These are phyloP conservation scores for Drosophila neotestacea DNA, from an alignment of 2,888 invertebrate species.

Conservation along the genomic window DNA sequence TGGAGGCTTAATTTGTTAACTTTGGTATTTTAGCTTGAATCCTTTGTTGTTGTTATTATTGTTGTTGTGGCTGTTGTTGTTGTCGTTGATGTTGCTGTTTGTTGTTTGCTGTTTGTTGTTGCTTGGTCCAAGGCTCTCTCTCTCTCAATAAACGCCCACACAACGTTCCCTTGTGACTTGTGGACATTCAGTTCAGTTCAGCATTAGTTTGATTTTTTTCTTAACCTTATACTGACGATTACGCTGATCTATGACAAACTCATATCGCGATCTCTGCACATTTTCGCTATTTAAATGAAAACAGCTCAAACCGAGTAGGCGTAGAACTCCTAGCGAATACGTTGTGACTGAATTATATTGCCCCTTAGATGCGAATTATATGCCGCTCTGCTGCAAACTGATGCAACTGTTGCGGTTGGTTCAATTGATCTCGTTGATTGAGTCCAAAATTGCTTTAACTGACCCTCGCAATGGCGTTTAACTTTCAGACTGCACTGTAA, in stretches of 20 bases:
- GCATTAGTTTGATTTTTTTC: conserved; percentile 84
- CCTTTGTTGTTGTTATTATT: conserved; percentile 19
- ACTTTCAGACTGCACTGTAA: neutral
- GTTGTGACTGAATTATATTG: conserved; percentile 84
- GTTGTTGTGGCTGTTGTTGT: conserved; percentile 12
- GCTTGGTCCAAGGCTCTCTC: conserved; percentile 54
- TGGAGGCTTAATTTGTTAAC: conserved; percentile 69
- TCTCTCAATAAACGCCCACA: conserved; percentile 32
- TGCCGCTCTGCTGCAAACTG: conserved; percentile 51
- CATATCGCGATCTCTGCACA: conserved; percentile 86
- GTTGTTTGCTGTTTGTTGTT: conserved; percentile 27
- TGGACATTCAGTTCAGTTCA: conserved; percentile 22
- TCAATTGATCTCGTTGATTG: conserved; percentile 12
- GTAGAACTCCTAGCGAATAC: conserved; percentile 85
- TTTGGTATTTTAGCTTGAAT: conserved; percentile 71
- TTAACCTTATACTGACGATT: conserved; percentile 85
- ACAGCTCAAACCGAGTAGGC: conserved; percentile 83
- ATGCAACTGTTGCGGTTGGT: conserved; percentile 60
- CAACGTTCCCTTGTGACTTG: conserved; percentile 19
- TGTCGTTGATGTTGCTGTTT: conserved; percentile 14
- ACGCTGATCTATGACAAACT: conserved; percentile 85
- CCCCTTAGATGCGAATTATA: conserved; percentile 65
- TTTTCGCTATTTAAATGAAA: conserved; percentile 85
- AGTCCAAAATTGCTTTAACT: conserved; percentile 1
- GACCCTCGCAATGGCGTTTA: conserved; percentile 12